These are phyloP conservation scores for Dermochelys coriacea DNA, from an alignment of 2,797 vertebrate species.

Conservation along the genomic window DNA sequence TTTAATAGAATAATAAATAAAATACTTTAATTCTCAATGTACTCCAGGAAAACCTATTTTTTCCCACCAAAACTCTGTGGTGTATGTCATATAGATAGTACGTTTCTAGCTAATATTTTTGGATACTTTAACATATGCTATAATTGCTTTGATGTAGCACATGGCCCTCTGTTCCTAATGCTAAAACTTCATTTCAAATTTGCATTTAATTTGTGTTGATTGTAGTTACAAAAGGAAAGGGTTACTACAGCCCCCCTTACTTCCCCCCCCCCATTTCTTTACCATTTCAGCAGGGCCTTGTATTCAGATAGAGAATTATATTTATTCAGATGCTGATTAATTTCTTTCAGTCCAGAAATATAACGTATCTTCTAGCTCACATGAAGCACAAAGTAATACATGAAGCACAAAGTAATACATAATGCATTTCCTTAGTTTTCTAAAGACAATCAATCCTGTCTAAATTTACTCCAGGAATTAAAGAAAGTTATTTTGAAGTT, in stretches of 20 bases:
- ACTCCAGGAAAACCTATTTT: neutral
- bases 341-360: constrained; percentile 4
- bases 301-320: neutral
- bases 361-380: neutral
- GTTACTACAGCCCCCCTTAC: neutral
- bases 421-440: neutral
- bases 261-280: neutral
- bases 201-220: constrained; percentile 26
- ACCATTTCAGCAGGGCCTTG: neutral
- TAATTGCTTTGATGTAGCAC: neutral
- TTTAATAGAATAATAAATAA: neutral
- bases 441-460: neutral
- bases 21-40: neutral
- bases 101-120: neutral
- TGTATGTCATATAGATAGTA: neutral
- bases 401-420: neutral
- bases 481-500: neutral
- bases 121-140: neutral
- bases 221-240: neutral
- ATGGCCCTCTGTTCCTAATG: neutral
- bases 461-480: neutral
- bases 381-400: constrained; percentile 5
- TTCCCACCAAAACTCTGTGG: neutral
- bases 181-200: neutral
- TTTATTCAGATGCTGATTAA: neutral